Evolutionary conservation across 2,888 invertebrate species (phyloP).

Genomic region (Caenorhabditis imperialis): DNA sequence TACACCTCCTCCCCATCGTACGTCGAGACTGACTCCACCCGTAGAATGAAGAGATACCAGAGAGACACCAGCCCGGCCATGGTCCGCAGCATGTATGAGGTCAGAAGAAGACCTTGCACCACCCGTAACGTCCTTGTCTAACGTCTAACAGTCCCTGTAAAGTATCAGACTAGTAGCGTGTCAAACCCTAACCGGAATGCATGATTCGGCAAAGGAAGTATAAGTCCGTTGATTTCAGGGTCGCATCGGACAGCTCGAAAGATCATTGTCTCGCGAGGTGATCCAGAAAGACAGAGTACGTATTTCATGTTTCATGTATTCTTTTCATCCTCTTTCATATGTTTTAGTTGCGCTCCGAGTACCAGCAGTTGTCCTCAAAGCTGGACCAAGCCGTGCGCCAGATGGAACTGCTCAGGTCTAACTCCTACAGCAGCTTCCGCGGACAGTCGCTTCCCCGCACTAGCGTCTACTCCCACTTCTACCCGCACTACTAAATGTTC

Average conservation of each 20-base stretch:
- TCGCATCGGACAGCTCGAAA: slow-evolving; percentile 76
- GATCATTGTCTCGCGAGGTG: slow-evolving; percentile 76
- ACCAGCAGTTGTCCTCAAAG: slow-evolving; percentile 73
- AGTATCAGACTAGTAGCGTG: background rate
- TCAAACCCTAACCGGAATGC: slow-evolving; percentile 49
- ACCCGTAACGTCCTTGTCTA: slow-evolving; percentile 46
- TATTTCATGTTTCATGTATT: slow-evolving; percentile 23
- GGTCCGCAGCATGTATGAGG: slow-evolving; percentile 73
- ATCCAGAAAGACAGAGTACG: slow-evolving; percentile 76
- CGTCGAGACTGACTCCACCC: slow-evolving; percentile 64
- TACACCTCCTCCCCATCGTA: slow-evolving; percentile 66
- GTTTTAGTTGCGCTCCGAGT: slow-evolving; percentile 76
- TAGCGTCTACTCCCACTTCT: slow-evolving; percentile 77
- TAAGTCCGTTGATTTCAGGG: slow-evolving; percentile 67
- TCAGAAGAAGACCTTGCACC: slow-evolving; percentile 28
- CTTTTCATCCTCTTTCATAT: slow-evolving; percentile 11
- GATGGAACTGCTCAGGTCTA: slow-evolving; percentile 77
- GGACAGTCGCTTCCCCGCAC: slow-evolving; percentile 72
- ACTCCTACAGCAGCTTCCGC: slow-evolving; percentile 70
- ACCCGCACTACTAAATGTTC: slow-evolving; percentile 74
- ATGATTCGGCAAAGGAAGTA: slow-evolving; percentile 22
- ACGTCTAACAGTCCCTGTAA: slow-evolving; percentile 27
- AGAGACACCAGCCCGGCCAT: slow-evolving; percentile 60
- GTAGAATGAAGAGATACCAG: slow-evolving; percentile 63
- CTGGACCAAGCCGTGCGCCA: slow-evolving; percentile 76